These are phyloP conservation scores for Rhinoraja longicauda DNA, from an alignment of 2,797 vertebrate species.

Conservation along the genomic window DNA sequence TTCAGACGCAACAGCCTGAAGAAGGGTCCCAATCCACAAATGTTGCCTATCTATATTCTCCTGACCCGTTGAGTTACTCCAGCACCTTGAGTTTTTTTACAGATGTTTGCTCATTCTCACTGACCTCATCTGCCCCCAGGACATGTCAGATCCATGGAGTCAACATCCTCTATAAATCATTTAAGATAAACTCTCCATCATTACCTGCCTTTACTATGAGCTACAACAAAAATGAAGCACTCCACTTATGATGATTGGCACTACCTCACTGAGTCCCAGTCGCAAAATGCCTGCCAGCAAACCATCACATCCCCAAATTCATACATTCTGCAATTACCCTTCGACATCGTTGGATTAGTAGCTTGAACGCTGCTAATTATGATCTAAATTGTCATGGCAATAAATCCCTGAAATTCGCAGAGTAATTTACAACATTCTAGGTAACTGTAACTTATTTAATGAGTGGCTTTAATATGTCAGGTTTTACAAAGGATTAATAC, in stretches of 20 bases:
- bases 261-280: not conserved
- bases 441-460: slow-evolving; percentile 18
- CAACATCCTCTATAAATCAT: not conserved
- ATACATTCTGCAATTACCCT: slow-evolving; percentile 13
- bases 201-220: not conserved
- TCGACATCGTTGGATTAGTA: slow-evolving; percentile 16
- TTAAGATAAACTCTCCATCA: not conserved
- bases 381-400: slow-evolving; percentile 17
- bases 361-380: not conserved
- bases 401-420: slow-evolving; percentile 19
- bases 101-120: not conserved
- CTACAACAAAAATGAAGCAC: not conserved
- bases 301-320: not conserved
- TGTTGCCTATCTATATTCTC: no score
- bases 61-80: no score
- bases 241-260: slow-evolving; percentile 1
- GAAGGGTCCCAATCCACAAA: no score
- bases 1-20: no score
- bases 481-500: slow-evolving; percentile 12
- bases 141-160: not conserved
- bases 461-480: slow-evolving; percentile 5
- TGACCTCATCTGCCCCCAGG: not conserved
- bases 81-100: not conserved
- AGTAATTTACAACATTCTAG: not conserved
- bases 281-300: slow-evolving; percentile 3